Base-by-base conservation (phyloP, 2,888 invertebrate species). In the Xylocampa areola region DNA sequence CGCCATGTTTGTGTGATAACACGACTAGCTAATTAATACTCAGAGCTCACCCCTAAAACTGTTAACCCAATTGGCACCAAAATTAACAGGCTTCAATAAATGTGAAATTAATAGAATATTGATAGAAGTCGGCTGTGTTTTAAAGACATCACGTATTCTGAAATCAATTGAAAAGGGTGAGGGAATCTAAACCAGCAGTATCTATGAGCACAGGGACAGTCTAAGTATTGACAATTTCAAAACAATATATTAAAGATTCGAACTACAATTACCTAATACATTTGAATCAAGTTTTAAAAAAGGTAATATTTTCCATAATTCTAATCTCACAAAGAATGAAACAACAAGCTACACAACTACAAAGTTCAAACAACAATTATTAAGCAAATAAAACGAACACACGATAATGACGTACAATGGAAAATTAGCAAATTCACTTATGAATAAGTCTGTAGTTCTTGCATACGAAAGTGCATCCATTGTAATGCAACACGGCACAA, bases 401-500 rank as follows among this genome's bases (percentile, higher is more conserved):
- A 39, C 44, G 43, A 57, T 59, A 43, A 67, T 60, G 48, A 69
- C 50, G 54, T 55, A 54, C 50, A 40, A 36, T 50, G 37, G 30
- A 44, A 45, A 72, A 73, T 69, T 72, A 62, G 59, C 52, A 60
- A 74, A 70, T 53, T 65, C 50, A 65, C 51, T 73, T 73, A 74
- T 73, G 58, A 75, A 58, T 61, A 67, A 60, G 48, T 60, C 37
- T 29, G 37, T 16, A 41, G 40, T 27, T 51, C 67, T 64, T 72
- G 77, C 77, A 79, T 72, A 72, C 75, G 54, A 69, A 80, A 79
- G 62, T 71, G 71, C 75, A 76, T 63, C 72, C 68, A 80, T 82
- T 80, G 80, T 81, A 76, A 78, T 82, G 73, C 79, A 79, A 64
- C 72, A 65, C 62, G 49, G 66, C 61, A 79, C 79, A 77, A 77